Conservation (phyloP, 2,113 vertebrate species). For the Sclerurus mexicanus region DNA sequence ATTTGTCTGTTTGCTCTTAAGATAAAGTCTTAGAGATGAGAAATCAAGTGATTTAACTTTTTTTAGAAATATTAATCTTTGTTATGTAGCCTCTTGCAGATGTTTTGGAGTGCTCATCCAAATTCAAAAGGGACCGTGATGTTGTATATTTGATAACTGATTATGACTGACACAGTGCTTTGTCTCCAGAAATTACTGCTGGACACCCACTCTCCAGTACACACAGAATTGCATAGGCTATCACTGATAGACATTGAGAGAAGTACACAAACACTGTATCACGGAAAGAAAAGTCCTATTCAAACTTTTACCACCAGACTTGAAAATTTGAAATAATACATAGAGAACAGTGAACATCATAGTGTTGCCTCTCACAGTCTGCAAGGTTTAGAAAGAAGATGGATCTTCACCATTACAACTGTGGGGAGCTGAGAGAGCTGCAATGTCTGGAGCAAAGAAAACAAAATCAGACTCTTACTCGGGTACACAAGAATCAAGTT, state of each 20-base stretch:
- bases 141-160: neutral
- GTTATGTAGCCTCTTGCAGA: neutral
- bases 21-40: neutral
- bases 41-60: neutral
- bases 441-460: neutral
- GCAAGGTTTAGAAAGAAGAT: neutral
- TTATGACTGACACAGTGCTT: neutral
- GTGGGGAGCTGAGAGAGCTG: neutral
- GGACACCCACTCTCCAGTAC: neutral
- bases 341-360: accelerated
- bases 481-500: neutral
- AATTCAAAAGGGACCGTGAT: neutral
- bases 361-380: neutral
- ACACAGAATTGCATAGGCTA: neutral
- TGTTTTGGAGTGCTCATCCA: neutral
- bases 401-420: neutral
- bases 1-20: neutral
- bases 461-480: neutral
- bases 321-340: neutral
- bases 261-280: neutral
- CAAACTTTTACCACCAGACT: neutral
- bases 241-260: neutral
- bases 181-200: neutral
- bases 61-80: neutral
- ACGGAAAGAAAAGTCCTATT: neutral